These are phyloP conservation scores for Eupithecia subfuscata DNA, from an alignment of 2,888 invertebrate genomes.

Conservation along the genomic window DNA sequence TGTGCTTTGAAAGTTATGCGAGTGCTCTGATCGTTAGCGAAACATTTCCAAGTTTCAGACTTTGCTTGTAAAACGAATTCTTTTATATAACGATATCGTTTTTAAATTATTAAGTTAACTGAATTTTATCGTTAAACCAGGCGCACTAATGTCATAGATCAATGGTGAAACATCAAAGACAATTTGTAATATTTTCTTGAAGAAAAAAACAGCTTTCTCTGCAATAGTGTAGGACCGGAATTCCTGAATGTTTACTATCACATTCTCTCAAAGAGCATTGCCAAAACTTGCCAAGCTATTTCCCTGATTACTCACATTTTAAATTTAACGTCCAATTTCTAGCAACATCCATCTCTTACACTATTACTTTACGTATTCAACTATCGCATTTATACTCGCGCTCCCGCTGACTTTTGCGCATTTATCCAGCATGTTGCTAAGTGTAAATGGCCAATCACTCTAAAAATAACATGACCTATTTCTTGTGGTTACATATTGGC, in stretches of 20 bases:
- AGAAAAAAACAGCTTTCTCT: not conserved
- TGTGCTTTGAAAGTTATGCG: slow-evolving; percentile 28
- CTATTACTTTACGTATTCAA: not conserved
- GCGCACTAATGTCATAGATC: not conserved
- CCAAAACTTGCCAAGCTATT: slow-evolving; percentile 17
- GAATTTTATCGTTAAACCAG: not conserved
- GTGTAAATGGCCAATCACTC: slow-evolving; percentile 18
- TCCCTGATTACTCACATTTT: slow-evolving; percentile 15
- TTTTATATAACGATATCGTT: not conserved
- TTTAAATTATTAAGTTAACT: not conserved
- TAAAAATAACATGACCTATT: slow-evolving; percentile 40
- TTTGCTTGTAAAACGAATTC: not conserved
- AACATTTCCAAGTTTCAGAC: slow-evolving; percentile 13
- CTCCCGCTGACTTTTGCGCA: slow-evolving; percentile 3
- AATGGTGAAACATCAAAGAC: not conserved
- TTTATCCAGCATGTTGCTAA: slow-evolving; percentile 11
- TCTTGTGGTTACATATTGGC: slow-evolving; percentile 45
- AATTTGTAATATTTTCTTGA: not conserved
- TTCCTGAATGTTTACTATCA: not conserved
- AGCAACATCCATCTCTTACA: not conserved
- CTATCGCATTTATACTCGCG: not conserved
- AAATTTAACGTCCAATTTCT: slow-evolving; percentile 19
- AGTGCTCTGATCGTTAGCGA: slow-evolving; percentile 26
- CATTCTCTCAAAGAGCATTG: not conserved
- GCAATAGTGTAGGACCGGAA: not conserved